Conservation (phyloP, 2,113 vertebrate genomes). For the Trogon melanurus region DNA sequence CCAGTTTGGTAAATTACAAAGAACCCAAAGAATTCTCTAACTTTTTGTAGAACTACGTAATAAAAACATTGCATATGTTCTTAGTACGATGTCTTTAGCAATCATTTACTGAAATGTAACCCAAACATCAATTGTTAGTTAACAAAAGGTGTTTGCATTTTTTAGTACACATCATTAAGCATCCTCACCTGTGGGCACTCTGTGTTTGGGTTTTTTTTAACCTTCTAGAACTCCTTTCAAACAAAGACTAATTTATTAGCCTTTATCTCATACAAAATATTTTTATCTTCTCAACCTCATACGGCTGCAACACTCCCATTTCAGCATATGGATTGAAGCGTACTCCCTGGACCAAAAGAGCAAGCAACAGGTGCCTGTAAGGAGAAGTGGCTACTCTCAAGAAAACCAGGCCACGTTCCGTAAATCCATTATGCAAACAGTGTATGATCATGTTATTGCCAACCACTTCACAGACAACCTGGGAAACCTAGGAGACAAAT, state of each 20-base stretch:
- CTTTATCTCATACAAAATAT: neutral
- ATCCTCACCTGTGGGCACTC: neutral
- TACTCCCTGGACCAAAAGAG: neutral
- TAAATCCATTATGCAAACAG: neutral
- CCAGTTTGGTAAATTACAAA: no score
- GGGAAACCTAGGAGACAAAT: neutral
- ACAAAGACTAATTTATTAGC: neutral
- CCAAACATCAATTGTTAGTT: neutral
- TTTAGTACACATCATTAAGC: neutral
- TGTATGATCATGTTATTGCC: neutral
- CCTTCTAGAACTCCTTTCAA: neutral
- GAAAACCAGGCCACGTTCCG: neutral
- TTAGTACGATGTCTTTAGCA: no score
- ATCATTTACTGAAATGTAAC: no score
- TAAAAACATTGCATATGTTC: no score
- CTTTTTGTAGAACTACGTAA: no score
- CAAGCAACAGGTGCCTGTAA: neutral
- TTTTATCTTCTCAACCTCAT: neutral
- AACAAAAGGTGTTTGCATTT: neutral
- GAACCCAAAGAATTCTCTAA: no score
- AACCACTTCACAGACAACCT: neutral
- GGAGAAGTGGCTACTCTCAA: neutral
- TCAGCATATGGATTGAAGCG: neutral
- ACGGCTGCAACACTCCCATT: neutral
- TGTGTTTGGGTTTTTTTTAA: neutral